phyloP scores from a whole-genome alignment of 1,140 invertebrate species.

The Battus philenor region DNA sequence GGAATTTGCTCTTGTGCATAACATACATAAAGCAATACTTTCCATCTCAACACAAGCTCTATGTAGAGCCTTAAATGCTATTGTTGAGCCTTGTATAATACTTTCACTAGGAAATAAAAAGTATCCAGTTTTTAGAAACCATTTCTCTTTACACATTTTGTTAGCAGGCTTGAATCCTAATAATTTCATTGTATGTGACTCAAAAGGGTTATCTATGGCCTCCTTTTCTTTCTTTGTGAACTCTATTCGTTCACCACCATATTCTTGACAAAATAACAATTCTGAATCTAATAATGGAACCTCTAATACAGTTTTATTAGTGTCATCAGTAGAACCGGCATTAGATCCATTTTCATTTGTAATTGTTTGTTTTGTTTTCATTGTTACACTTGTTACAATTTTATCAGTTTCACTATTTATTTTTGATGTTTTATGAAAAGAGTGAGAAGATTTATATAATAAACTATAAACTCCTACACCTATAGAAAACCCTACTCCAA shows the following conservation, averaged over 20 bases:
- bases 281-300: constrained; percentile 57
- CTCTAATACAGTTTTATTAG: constrained; percentile 30
- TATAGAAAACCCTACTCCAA: constrained; percentile 49
- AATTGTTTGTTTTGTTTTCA: constrained; percentile 43
- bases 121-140: constrained; percentile 54
- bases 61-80: constrained; percentile 59
- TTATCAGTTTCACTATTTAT: constrained; percentile 53
- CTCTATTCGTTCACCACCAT: constrained; percentile 51
- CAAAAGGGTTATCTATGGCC: constrained; percentile 56
- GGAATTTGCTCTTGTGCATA: constrained; percentile 54
- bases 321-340: constrained; percentile 13
- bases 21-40: constrained; percentile 53
- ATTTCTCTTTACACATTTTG: constrained; percentile 59
- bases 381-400: constrained; percentile 43
- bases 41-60: constrained; percentile 51
- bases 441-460: constrained; percentile 34
- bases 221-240: constrained; percentile 60
- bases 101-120: constrained; percentile 65
- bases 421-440: constrained; percentile 39
- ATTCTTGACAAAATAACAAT: constrained; percentile 46
- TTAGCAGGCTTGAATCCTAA: constrained; percentile 59
- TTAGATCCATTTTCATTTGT: constrained; percentile 19
- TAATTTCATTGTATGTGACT: constrained; percentile 53
- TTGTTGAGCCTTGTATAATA: constrained; percentile 55
- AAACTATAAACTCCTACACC: constrained; percentile 55